Evolutionary conservation across 1,140 invertebrate genomes (phyloP), one percentile per base, ranked within the genome.

Genomic region (Protaetia brevitarsis): DNA sequence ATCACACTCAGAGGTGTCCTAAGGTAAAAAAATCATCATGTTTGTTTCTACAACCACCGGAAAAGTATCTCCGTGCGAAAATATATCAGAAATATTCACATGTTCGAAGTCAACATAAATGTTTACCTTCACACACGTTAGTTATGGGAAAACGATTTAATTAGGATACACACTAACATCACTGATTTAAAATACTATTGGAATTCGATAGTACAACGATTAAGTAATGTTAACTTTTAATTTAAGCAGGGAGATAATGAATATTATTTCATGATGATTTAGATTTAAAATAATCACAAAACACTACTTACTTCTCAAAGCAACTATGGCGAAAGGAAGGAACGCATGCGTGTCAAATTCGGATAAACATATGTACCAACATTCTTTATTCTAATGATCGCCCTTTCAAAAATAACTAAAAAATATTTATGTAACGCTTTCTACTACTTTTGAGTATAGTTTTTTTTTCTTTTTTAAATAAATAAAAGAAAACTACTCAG

Each of bases 21-120:
- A 59, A 59, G 29, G 57, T 31, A 28, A n/a, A 29, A 59, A 29
- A 59, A 19, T 59, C 57, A 59, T 59, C 57, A 59, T 59, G 13
- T 23, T 51, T 4, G 26, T 19, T 16, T 51, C 26, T 10, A 19
- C 21, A 51, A 16, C 11, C 7, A 19, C 1, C 21, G 5, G 21
- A 51, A 23, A 2, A 23, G 16, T 23, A 23, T 23, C 21, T 19
- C 26, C 26, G 11, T 23, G 26, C 7, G 3, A 23, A 23, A 26
- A 19, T 19, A 5, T 8, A n/a, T n/a, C n/a, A n/a, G 1, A 23
- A 51, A 51, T 19, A 51, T 23, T 51, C 16, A 51, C 16, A 21
- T n/a, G n/a, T n/a, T n/a, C n/a, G n/a, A n/a, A n/a, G 11, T 23
- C 41, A 51, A 51, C 41, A 23, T 21, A 45, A 51, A 51, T 51